Evolutionary conservation across 2,888 invertebrate species (phyloP).

Genomic region (Carterocephalus palaemon): DNA sequence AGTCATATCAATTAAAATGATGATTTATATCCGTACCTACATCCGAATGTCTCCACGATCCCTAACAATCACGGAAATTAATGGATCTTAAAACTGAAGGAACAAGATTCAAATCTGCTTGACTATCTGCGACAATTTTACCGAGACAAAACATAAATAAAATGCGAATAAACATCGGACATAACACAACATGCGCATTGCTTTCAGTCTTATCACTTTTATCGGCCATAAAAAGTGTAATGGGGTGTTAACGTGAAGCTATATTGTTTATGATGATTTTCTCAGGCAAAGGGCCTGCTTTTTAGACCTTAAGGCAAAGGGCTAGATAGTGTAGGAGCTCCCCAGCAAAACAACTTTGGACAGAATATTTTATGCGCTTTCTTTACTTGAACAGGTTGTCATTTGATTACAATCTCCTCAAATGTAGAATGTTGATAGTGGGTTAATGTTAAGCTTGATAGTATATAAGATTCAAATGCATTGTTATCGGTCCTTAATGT

Average conservation of each 20-base stretch:
- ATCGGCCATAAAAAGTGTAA: slow-evolving; percentile 39
- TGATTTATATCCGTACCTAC: slow-evolving; percentile 13
- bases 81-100: not conserved
- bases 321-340: slow-evolving; percentile 6
- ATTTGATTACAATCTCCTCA: slow-evolving; percentile 13
- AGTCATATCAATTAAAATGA: slow-evolving; percentile 9
- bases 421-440: not conserved
- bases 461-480: too few relatives aligned
- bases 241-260: slow-evolving; percentile 17
- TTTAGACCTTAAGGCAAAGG: slow-evolving; percentile 3
- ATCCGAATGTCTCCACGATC: slow-evolving; percentile 7
- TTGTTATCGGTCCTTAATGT: too few relatives aligned
- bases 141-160: slow-evolving; percentile 28
- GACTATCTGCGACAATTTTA: slow-evolving; percentile 1
- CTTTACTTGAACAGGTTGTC: slow-evolving; percentile 8
- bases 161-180: slow-evolving; percentile 37
- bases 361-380: slow-evolving; percentile 20
- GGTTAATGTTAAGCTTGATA: slow-evolving; percentile 2
- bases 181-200: slow-evolving; percentile 35
- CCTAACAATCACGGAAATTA: not conserved
- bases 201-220: slow-evolving; percentile 38
- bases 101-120: not conserved
- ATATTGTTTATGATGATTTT: slow-evolving; percentile 27
- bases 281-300: slow-evolving; percentile 9
- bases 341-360: slow-evolving; percentile 1